Evolutionary conservation across 2,888 invertebrate genomes (phyloP), one percentile per base, ranked within the genome.

Genomic region (Tinea pellionella): DNA sequence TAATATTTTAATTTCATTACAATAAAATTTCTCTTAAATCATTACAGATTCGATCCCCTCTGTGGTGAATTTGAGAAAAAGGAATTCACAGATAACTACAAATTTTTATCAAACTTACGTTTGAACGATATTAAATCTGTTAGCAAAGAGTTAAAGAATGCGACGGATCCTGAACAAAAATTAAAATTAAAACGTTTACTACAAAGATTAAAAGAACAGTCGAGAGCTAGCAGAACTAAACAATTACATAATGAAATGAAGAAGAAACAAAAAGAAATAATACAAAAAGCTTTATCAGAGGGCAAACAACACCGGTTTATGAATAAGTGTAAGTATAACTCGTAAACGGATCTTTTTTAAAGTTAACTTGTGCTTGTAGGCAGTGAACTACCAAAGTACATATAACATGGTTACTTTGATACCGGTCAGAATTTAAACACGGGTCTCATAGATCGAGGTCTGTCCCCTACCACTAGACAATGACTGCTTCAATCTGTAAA

Each of bases 11-110:
- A 43, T 59, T 47, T n/a, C n/a, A n/a, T n/a, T n/a, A n/a, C n/a
- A 30, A 30, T 30, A 9, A 30, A 30, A 30, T 7, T 30, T 30
- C 4, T 7, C 30, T 9, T 30, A 7, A 30, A 37, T 6, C 37
- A 7, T 73, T 74, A 1, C 68, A 89, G 97, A 65, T 97, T 96
- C 84, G 96, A 97, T 73, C 92, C 92, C 18, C 86, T 94, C 0
- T 95, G 95, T 67, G 97, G 97, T 2, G 89, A 90, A 56, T 96
- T 91, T 75, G 90, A 94, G 71, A 89, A 92, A 60, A 91, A 91
- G 66, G 83, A 89, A 19, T 97, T 96, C 72, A 90, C 92, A 61
- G 88, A 90, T 61, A 90, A 94, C 68, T 97, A 96, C 69, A 89
- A 90, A 63, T 97, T 97, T 74, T 69, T 97, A 0, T 88, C 89